Evolutionary conservation across 2,797 vertebrate genomes (phyloP).

Genomic region (Scolopax bukidnonensis): DNA sequence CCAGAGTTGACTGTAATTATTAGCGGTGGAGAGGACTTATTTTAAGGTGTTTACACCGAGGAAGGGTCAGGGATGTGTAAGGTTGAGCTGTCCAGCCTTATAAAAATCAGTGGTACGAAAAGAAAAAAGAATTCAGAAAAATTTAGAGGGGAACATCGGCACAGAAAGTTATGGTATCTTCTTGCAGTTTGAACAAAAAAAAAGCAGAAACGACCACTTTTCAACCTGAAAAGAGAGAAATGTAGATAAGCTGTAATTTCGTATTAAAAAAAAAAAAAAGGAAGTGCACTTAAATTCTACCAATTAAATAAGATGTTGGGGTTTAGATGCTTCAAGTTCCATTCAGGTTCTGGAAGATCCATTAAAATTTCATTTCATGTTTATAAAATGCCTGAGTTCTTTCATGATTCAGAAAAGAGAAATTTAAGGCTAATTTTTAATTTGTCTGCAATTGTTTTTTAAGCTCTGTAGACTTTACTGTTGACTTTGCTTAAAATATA

Average conservation of each 20-base stretch:
- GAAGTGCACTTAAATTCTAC: background rate
- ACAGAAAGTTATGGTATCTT: background rate
- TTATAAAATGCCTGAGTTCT: background rate
- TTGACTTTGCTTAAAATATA: background rate
- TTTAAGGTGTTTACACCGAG: constrained; percentile 44
- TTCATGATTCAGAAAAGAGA: background rate
- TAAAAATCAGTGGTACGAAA: background rate
- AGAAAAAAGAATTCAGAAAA: background rate
- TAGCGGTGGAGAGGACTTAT: background rate
- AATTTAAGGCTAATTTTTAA: background rate
- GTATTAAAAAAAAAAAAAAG: background rate
- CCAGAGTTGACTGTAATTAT: constrained; percentile 23
- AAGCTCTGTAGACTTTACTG: background rate
- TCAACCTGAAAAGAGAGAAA: background rate
- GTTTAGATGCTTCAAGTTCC: background rate
- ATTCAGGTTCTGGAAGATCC: background rate
- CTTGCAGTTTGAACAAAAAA: background rate
- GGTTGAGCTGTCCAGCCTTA: constrained; percentile 28
- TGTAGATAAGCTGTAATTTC: background rate
- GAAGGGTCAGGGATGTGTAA: background rate
- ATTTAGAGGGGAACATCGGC: background rate
- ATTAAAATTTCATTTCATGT: background rate
- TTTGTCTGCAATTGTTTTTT: background rate
- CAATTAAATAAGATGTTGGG: background rate
- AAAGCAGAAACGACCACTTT: background rate